Evolutionary conservation across 2,113 vertebrate species (phyloP).

Genomic region (Arvicanthis niloticus): DNA sequence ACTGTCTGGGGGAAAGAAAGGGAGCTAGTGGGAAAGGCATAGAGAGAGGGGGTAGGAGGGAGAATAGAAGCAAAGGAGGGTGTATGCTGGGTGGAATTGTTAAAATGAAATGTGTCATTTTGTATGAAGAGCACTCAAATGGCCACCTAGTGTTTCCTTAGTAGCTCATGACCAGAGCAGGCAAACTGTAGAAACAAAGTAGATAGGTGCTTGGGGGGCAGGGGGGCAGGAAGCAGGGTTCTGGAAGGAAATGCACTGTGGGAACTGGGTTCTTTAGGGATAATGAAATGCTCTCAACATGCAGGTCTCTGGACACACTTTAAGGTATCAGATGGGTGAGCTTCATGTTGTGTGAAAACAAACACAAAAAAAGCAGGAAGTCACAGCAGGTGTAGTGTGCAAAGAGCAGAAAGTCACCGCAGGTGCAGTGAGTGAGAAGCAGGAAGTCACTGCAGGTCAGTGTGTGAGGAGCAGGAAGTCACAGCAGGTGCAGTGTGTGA

Average conservation of each 20-base stretch:
- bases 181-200: background rate
- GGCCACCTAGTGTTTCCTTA: background rate
- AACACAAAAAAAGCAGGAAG: background rate
- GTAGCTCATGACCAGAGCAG: background rate
- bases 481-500: too few species aligned
- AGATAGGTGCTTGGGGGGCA: background rate
- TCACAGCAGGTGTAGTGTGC: background rate
- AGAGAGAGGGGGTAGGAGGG: background rate
- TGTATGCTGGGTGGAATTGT: background rate
- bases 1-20: background rate
- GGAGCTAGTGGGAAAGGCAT: background rate
- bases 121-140: background rate
- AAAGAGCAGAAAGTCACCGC: too few species aligned
- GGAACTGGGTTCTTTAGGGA: background rate
- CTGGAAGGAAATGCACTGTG: background rate
- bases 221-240: accelerated
- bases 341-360: background rate
- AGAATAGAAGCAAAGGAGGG: background rate
- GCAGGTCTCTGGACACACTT: background rate
- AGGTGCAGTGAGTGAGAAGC: too few species aligned
- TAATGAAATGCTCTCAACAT: background rate
- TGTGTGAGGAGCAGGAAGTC: too few species aligned
- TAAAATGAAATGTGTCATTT: background rate
- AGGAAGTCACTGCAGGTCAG: background rate
- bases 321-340: background rate